These are phyloP conservation scores for Tanytarsus gracilentus DNA, from an alignment of 2,888 invertebrate genomes.

Conservation along the genomic window DNA sequence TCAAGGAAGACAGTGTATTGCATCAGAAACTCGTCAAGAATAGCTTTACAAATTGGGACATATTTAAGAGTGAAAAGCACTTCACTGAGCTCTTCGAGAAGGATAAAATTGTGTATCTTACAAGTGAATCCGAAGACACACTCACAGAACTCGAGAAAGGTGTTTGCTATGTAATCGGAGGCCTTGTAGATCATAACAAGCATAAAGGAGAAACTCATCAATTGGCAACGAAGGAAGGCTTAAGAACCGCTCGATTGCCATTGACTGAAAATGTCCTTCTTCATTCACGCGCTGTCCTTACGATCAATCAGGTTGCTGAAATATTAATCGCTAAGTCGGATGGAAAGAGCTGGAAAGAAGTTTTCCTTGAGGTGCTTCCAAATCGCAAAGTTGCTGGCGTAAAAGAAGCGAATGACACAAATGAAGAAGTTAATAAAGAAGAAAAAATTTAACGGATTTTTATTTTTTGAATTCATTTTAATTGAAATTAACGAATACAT, in stretches of 20 bases:
- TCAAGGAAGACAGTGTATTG: constrained; percentile 56
- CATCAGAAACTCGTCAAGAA: constrained; percentile 67
- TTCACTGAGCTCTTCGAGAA: constrained; percentile 65
- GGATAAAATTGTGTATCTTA: constrained; percentile 77
- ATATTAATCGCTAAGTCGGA: constrained; percentile 61
- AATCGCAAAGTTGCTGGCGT: constrained; percentile 59
- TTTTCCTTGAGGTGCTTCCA: constrained; percentile 68
- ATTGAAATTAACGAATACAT: too few relatives aligned
- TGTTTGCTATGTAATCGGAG: constrained; percentile 89
- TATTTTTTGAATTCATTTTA: background rate
- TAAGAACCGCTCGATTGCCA: constrained; percentile 78
- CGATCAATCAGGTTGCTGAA: constrained; percentile 93
- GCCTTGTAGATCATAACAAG: constrained; percentile 93
- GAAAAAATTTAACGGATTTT: constrained; percentile 6
- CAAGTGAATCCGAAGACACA: constrained; percentile 87
- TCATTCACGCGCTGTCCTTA: constrained; percentile 87
- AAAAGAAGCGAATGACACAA: background rate
- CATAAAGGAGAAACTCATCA: constrained; percentile 86
- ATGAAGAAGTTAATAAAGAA: background rate
- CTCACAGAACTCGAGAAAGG: constrained; percentile 63
- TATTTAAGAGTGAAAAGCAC: constrained; percentile 58
- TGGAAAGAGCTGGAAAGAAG: constrained; percentile 41
- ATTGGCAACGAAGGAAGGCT: constrained; percentile 66
- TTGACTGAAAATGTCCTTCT: constrained; percentile 81
- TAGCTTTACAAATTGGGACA: constrained; percentile 89